These are phyloP conservation scores for Tangara arthus DNA, from an alignment of 2,797 vertebrate genomes.

Conservation along the genomic window DNA sequence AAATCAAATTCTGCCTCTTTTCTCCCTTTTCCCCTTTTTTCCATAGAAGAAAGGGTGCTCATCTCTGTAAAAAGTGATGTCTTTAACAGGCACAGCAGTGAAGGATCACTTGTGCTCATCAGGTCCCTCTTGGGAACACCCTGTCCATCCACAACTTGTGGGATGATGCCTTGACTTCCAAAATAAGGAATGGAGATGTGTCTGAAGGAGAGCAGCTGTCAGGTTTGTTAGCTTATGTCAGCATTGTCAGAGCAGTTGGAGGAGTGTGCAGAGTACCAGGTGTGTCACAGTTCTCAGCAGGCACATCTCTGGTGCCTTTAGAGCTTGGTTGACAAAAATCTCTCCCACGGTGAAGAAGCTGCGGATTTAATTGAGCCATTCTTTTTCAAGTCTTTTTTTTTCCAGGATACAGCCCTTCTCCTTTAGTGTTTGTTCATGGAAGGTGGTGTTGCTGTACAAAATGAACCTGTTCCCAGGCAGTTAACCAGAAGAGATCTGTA, in stretches of 20 bases:
- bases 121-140: neutral
- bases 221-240: neutral
- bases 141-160: neutral
- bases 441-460: neutral
- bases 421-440: neutral
- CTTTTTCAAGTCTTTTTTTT: neutral
- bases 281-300: fast-evolving
- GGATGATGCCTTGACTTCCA: neutral
- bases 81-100: neutral
- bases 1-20: neutral
- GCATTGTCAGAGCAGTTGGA: neutral
- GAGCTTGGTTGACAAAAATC: neutral
- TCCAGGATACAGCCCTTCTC: neutral
- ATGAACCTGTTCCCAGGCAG: neutral
- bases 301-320: neutral
- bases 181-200: neutral
- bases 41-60: neutral
- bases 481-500: neutral
- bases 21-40: neutral
- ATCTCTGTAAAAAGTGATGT: neutral
- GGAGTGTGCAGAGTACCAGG: neutral
- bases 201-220: neutral
- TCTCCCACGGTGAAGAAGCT: neutral
- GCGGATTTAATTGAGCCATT: neutral
- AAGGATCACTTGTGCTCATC: neutral